phyloP scores from a whole-genome alignment of 2,113 vertebrate genomes.

The Phasianus colchicus region DNA sequence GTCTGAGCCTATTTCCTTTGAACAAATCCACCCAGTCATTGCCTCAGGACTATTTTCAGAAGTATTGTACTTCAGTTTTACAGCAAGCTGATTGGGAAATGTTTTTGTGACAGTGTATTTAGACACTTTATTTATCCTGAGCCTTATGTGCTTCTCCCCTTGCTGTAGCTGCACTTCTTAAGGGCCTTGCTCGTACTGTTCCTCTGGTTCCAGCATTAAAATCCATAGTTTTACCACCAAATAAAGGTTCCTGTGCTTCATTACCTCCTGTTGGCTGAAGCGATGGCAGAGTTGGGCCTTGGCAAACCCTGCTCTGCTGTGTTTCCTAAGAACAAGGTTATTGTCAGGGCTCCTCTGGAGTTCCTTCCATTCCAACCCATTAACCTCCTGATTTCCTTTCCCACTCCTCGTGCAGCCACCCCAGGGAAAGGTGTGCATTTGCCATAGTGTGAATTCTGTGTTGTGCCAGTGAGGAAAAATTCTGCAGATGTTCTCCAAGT shows the following conservation, averaged over 20 bases:
- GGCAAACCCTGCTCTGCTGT: background rate
- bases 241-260: background rate
- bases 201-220: background rate
- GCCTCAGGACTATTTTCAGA: background rate
- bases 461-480: background rate
- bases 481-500: background rate
- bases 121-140: background rate
- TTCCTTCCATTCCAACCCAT: slow-evolving; percentile 29
- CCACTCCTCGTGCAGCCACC: background rate
- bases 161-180: background rate
- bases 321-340: background rate
- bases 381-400: slow-evolving; percentile 51
- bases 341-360: slow-evolving; percentile 1
- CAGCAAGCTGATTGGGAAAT: background rate
- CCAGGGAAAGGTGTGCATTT: background rate
- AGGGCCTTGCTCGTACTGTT: background rate
- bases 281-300: background rate
- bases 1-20: background rate
- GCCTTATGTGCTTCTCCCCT: background rate
- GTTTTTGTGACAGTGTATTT: background rate
- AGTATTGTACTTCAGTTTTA: background rate
- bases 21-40: background rate
- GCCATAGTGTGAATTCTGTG: background rate
- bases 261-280: background rate
- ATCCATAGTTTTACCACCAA: background rate